Base-by-base conservation (phyloP, 2,888 invertebrate species). In the Salticus scenicus region DNA sequence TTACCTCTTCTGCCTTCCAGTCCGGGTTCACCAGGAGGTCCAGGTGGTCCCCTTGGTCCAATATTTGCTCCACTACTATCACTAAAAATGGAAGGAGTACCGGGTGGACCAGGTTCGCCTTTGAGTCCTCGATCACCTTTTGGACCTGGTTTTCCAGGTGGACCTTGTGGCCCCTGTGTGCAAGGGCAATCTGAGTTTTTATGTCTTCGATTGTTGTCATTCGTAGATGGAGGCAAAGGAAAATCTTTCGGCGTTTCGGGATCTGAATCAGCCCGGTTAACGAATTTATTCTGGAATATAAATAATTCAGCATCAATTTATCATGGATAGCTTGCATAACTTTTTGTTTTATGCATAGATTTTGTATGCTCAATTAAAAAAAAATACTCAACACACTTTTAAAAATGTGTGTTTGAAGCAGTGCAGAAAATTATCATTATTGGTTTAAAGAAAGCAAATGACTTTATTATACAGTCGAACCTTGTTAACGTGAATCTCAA, bases 21-120 rank as follows among this genome's bases (percentile, higher is more conserved):
- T 7, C 87, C 87, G n/a, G 87, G 81, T 27, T 82, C n/a, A 30
- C 87, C 87, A n/a, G 87, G 87, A 28, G 63, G 42, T 33, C 87
- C 87, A 17, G 83, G 76, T 8, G 31, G 31, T 12, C 80, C 78
- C 14, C 73, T 51, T 31, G 74, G 31, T 41, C 82, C 71, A 17
- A 31, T 37, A 8, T 63, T 66, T 8, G 70, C 10, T 27, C 42
- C 77, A 20, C 73, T 64, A 17, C 67, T 72, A 17, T 57, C 73
- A 27, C 74, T 75, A 17, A 74, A 76, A 12, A 70, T 51, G 5
- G 64, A 42, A 47, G 73, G 14, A 20, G 20, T 66, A 14, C 82
- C 87, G 0, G 83, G 80, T 20, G 42, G 64, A 2, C 87, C 87
- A 5, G 75, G 79, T 1, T 72, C 74, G 17, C 87, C 87, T 30